Conservation (phyloP, 1,140 invertebrate genomes). For the Penaeus indicus region DNA sequence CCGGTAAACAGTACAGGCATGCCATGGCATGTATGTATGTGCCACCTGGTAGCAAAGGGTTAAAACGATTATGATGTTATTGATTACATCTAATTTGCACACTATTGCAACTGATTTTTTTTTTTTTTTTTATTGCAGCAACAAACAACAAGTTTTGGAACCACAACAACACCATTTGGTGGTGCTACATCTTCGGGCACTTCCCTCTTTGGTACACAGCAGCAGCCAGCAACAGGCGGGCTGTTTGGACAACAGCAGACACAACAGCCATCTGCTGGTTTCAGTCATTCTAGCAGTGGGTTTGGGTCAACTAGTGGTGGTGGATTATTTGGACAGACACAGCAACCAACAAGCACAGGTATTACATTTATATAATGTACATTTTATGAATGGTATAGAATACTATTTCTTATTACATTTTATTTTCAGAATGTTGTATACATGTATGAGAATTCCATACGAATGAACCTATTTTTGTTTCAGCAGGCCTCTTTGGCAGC, state of each 20-base stretch:
- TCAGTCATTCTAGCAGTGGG: slow-evolving; percentile 33
- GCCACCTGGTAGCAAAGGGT: background rate
- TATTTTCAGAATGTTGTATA: slow-evolving; percentile 69
- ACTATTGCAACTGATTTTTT: background rate
- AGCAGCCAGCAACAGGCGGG: slow-evolving; percentile 25
- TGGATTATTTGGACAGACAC: slow-evolving; percentile 73
- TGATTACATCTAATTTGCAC: background rate
- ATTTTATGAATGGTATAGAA: slow-evolving; percentile 75
- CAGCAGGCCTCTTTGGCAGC: slow-evolving; percentile 75
- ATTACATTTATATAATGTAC: slow-evolving; percentile 68
- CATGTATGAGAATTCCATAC: background rate
- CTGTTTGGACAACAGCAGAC: slow-evolving; percentile 54
- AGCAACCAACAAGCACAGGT: slow-evolving; percentile 53
- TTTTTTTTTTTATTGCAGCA: slow-evolving; percentile 20
- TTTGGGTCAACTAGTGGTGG: slow-evolving; percentile 67
- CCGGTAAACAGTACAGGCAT: too few relatives aligned
- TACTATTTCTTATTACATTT: slow-evolving; percentile 70
- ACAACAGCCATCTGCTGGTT: slow-evolving; percentile 35
- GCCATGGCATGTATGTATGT: background rate
- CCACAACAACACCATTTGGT: slow-evolving; percentile 52
- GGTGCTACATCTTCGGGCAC: slow-evolving; percentile 46
- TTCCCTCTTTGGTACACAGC: slow-evolving; percentile 55
- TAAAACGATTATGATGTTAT: background rate
- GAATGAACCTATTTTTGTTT: background rate
- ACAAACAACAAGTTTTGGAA: slow-evolving; percentile 55